These are phyloP conservation scores for Platysternon megacephalum DNA, from an alignment of 2,113 vertebrate species.

Conservation along the genomic window DNA sequence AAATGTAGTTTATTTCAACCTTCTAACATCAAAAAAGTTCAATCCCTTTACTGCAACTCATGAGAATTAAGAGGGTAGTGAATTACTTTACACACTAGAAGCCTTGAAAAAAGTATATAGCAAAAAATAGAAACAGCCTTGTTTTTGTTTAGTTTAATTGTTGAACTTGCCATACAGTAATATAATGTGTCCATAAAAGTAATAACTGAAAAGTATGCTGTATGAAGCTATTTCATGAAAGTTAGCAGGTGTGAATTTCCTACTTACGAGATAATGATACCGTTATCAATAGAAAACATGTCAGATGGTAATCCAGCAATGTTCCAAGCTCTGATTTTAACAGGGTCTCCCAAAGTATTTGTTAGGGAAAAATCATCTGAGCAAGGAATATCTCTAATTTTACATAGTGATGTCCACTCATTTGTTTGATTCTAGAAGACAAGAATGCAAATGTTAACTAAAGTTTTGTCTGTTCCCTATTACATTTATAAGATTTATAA, in stretches of 20 bases:
- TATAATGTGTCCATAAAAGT: not conserved
- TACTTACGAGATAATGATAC: conserved; percentile 91
- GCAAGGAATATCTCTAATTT: conserved; percentile 83
- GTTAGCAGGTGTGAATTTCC: not conserved
- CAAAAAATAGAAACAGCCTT: not conserved
- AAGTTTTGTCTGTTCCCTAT: not conserved
- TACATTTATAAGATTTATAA: not conserved
- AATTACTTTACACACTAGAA: not conserved
- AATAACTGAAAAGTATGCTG: not conserved
- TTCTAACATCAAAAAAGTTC: not conserved
- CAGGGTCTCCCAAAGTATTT: conserved; percentile 86
- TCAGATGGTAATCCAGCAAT: conserved; percentile 92
- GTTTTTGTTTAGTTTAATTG: not conserved
- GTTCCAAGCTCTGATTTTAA: conserved; percentile 89
- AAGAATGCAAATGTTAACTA: not conserved
- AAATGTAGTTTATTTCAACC: not conserved
- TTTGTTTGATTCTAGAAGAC: conserved; percentile 81
- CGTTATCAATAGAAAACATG: conserved; percentile 91
- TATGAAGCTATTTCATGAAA: not conserved
- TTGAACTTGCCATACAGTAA: not conserved
- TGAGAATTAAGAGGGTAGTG: not conserved
- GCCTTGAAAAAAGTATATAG: not conserved
- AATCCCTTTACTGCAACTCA: not conserved
- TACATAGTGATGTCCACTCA: conserved; percentile 85
- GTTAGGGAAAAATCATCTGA: conserved; percentile 87